Conservation (phyloP, 2,888 invertebrate genomes). For the Drosophila siamana region DNA sequence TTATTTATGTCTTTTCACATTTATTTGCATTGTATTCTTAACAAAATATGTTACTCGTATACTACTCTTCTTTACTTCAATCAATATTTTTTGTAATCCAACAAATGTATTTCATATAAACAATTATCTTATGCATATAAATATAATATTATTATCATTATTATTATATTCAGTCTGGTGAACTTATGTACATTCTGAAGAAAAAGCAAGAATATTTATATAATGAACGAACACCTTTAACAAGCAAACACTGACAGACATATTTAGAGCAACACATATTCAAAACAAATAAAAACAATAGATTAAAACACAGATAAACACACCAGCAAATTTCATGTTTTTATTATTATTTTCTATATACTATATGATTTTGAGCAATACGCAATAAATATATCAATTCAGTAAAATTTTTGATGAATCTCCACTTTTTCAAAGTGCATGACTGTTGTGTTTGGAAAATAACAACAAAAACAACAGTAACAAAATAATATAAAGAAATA, state of each 20-base stretch:
- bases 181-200: slow-evolving; percentile 45
- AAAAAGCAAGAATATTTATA: slow-evolving; percentile 56
- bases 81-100: slow-evolving; percentile 42
- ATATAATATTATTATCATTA: background rate
- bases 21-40: slow-evolving; percentile 27
- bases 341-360: slow-evolving; percentile 11
- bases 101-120: slow-evolving; percentile 35
- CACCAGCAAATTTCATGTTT: slow-evolving; percentile 27
- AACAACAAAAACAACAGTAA: too few relatives aligned
- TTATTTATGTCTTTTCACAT: slow-evolving; percentile 57
- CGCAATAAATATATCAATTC: slow-evolving; percentile 52
- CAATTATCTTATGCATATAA: slow-evolving; percentile 36
- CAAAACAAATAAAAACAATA: slow-evolving; percentile 66
- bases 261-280: slow-evolving; percentile 43
- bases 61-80: slow-evolving; percentile 18
- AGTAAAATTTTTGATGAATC: slow-evolving; percentile 12
- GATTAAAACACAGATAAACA: slow-evolving; percentile 46
- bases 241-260: slow-evolving; percentile 51
- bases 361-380: slow-evolving; percentile 29
- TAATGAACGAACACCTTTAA: slow-evolving; percentile 46
- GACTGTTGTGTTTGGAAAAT: background rate
- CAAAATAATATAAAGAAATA: background rate
- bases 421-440: background rate
- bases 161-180: slow-evolving; percentile 46
- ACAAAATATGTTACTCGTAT: slow-evolving; percentile 25